These are phyloP conservation scores for Cyanistes caeruleus DNA, from an alignment of 2,113 vertebrate genomes.

Conservation along the genomic window DNA sequence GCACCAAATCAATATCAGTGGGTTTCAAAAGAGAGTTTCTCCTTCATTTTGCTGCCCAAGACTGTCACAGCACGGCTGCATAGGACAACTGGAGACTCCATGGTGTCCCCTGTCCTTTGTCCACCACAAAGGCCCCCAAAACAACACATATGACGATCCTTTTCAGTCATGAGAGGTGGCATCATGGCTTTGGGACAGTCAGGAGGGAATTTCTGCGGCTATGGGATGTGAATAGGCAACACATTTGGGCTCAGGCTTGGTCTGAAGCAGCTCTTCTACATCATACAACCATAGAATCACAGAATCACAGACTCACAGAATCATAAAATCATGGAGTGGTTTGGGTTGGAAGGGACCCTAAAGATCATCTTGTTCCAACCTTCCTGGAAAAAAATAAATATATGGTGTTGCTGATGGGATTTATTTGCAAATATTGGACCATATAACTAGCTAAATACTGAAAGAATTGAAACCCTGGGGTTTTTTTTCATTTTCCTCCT, in stretches of 20 bases:
- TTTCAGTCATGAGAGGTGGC: not conserved
- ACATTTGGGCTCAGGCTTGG: not conserved
- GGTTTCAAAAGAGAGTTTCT: not conserved
- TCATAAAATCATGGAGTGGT: not conserved
- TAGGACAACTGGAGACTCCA: not conserved
- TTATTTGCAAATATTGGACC: not conserved
- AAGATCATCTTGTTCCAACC: not conserved
- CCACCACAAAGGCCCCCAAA: not conserved
- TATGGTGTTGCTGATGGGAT: not conserved
- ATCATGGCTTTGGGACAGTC: not conserved
- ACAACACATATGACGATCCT: not conserved
- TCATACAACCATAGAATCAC: not conserved
- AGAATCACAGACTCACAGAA: not conserved
- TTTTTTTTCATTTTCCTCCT: not conserved
- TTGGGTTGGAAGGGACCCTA: not conserved
- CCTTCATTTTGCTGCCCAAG: not conserved
- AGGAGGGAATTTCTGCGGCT: not conserved
- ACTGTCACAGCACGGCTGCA: not conserved
- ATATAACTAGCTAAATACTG: not conserved
- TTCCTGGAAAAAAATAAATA: not conserved
- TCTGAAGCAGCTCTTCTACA: not conserved
- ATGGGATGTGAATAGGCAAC: not conserved
- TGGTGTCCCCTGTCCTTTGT: not conserved
- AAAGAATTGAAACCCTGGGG: not conserved
- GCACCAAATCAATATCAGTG: accelerated